Base-by-base conservation (phyloP, 2,113 vertebrate species). In the Malurus elegans region DNA sequence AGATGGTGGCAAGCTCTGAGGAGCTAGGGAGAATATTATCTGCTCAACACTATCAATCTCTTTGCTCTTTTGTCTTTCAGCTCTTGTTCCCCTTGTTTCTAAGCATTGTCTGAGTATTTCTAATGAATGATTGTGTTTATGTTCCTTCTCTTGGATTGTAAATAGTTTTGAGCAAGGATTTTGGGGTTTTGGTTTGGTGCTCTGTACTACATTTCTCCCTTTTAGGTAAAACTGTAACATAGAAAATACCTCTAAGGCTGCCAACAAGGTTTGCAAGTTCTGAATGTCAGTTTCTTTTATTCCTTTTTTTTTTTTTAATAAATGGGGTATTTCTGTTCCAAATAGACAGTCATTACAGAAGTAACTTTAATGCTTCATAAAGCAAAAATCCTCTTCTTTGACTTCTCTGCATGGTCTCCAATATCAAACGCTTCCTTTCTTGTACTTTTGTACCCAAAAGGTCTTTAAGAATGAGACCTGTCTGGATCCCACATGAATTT, bases 401-500 rank as follows among this genome's bases (percentile, higher is more conserved):
- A 62, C 79, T 92, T 95, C 95, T 94, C 95, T 93, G 88, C 47
- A 8, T 94, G 79, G 56, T 92, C 47, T 96, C 93, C 51, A 47
- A n/a, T 71, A 91, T 95, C 91, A 97, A 95, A 95, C 3, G 0
- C 24, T 87, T 85, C 47, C 45, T 96, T 95, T 96, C 78, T 92
- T 90, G 78, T 92, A 85, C 80, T 85, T 96, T 92, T 94, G 80
- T 84, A 70, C 80, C 70, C 54, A 47, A 90, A 89, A 95, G 53
- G 84, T 93, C 91, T 92, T 94, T 90, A 95, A 93, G 92, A 90
- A 86, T 54, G 69, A 96, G 56, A 94, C 88, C 79, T 95, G 51
- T 88, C 71, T 94, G 82, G 60, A 90, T 97, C 60, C 32, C 87
- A 70, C n/a, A 54, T 88, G 90, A 93, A 92, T 95, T 92, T 80